A percentile compares a stretch with the other conserved stretches of the same genome.
These are phyloP conservation scores for Trichomalopsis sarcophagae DNA, from an alignment of 1,140 invertebrate species.

Conservation along the genomic window DNA sequence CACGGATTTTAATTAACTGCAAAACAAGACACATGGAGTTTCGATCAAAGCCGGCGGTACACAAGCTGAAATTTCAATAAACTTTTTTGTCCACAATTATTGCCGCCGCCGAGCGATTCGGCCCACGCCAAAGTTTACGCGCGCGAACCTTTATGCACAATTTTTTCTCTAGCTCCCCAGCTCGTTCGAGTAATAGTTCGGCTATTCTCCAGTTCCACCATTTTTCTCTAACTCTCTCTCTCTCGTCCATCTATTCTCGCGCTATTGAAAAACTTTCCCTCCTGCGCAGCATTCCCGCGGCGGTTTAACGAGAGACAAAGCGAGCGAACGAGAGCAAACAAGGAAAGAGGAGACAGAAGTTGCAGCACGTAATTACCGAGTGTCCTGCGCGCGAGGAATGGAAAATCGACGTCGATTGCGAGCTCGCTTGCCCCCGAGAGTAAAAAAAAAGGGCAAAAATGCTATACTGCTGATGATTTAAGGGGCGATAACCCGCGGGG, in stretches of 20 bases:
- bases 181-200: constrained; percentile 1
- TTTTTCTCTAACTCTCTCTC: too few species aligned
- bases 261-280: constrained; percentile 48
- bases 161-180: not conserved
- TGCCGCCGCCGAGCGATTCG: constrained; percentile 31
- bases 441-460: not conserved
- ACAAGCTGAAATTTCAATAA: constrained; percentile 6
- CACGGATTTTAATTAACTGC: not conserved
- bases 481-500: not conserved
- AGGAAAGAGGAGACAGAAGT: constrained; percentile 9
- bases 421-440: not conserved
- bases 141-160: not conserved
- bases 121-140: constrained; percentile 1
- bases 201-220: not conserved
- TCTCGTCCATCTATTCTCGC: constrained; percentile 7
- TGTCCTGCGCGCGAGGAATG: constrained; percentile 14
- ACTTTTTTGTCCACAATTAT: constrained; percentile 54
- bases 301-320: constrained; percentile 7
- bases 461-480: not conserved
- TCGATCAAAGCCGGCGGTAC: not conserved
- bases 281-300: constrained; percentile 17
- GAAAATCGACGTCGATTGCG: constrained; percentile 29
- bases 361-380: constrained; percentile 42
- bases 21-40: not conserved
- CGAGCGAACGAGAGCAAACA: not conserved